Evolutionary conservation across 2,797 vertebrate genomes (phyloP).

Genomic region (Typhlichthys subterraneus): DNA sequence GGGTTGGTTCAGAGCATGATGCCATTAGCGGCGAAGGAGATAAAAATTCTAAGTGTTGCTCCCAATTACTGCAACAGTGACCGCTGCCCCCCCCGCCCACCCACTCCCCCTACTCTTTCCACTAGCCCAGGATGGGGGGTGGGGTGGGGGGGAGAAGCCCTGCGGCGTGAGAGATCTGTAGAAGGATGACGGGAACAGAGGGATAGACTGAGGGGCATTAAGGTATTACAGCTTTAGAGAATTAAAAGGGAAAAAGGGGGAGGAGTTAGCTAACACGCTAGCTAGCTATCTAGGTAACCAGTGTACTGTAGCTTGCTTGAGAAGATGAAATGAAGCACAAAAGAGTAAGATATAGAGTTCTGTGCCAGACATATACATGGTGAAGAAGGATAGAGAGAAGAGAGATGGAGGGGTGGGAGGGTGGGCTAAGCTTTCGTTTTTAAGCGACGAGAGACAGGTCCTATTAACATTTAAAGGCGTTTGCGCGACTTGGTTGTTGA

Average conservation of each 20-base stretch:
- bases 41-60: slow-evolving; percentile 99
- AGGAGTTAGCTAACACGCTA: slow-evolving; percentile 17
- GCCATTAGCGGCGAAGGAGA: slow-evolving; percentile 97
- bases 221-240: slow-evolving; percentile 17
- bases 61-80: slow-evolving; percentile 99
- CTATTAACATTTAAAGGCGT: slow-evolving; percentile 94
- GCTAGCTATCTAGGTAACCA: background rate
- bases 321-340: background rate
- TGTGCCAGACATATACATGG: slow-evolving; percentile 1
- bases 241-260: slow-evolving; percentile 39
- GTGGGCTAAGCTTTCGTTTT: slow-evolving; percentile 36
- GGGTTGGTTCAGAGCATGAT: slow-evolving; percentile 84
- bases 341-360: slow-evolving; percentile 11
- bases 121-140: slow-evolving; percentile 4
- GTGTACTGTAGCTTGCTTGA: background rate
- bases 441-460: slow-evolving; percentile 87
- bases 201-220: slow-evolving; percentile 21
- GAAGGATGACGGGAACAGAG: slow-evolving; percentile 54
- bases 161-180: slow-evolving; percentile 41
- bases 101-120: slow-evolving; percentile 80
- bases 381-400: background rate
- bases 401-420: slow-evolving; percentile 4
- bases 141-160: slow-evolving; percentile 9
- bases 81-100: slow-evolving; percentile 84
- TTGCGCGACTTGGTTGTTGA: slow-evolving; percentile 87